phyloP scores from a whole-genome alignment of 2,888 invertebrate genomes.

The Spatulosminthurus flaviceps region DNA sequence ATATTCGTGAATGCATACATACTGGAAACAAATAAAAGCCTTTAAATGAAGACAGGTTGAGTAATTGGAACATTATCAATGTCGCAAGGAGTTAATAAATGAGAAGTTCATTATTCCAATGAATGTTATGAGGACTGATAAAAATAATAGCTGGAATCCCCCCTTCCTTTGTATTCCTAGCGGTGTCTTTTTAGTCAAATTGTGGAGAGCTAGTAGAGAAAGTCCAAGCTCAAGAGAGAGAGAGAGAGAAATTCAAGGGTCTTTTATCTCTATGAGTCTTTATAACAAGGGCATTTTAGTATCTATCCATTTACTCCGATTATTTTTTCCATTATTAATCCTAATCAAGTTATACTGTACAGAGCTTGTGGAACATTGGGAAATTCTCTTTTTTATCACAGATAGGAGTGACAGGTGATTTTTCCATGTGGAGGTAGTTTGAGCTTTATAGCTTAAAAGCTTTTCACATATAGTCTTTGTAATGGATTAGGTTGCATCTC shows the following conservation, averaged over 20 bases:
- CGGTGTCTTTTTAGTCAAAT: no score
- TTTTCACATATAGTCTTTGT: slow-evolving; percentile 31
- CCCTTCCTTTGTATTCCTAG: neutral
- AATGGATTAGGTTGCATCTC: slow-evolving; percentile 42
- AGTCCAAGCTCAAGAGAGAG: slow-evolving; percentile 20
- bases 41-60: neutral
- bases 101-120: neutral
- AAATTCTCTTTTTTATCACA: neutral
- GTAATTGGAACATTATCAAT: neutral
- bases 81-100: neutral
- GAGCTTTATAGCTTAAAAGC: slow-evolving; percentile 41
- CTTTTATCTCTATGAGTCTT: neutral
- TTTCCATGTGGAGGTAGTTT: slow-evolving; percentile 21
- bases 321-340: slow-evolving; percentile 38
- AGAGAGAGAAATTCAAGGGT: neutral
- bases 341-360: slow-evolving; percentile 32
- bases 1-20: neutral
- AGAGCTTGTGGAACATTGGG: neutral
- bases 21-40: neutral
- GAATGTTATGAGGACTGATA: neutral
- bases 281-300: neutral
- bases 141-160: neutral
- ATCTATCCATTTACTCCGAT: slow-evolving; percentile 33
- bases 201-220: no score
- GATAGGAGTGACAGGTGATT: slow-evolving; percentile 34